Conservation (phyloP, 2,113 vertebrate species). For the Thryonomys swinderianus region DNA sequence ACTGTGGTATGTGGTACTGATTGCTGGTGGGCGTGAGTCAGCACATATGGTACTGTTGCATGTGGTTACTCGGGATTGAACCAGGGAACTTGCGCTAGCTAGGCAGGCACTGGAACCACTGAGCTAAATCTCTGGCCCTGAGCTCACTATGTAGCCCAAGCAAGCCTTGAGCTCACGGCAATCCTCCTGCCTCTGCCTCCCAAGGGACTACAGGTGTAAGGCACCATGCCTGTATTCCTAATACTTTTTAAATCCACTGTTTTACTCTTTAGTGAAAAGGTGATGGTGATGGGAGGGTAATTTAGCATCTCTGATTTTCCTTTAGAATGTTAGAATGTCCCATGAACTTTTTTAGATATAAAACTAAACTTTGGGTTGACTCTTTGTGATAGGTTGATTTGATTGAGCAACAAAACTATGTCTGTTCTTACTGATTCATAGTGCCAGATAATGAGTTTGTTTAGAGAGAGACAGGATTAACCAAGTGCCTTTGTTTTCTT, state of each 20-base stretch:
- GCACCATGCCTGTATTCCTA: too few species aligned
- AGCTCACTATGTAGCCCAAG: too few species aligned
- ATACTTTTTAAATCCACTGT: neutral
- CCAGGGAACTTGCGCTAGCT: too few species aligned
- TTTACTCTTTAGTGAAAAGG: neutral
- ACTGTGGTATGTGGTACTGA: too few species aligned
- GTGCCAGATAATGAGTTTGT: neutral
- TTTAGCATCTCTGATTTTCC: neutral
- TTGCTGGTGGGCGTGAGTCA: too few species aligned
- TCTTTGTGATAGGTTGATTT: neutral
- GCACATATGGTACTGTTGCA: too few species aligned
- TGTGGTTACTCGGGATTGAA: too few species aligned
- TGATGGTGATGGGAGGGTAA: neutral
- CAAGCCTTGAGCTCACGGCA: too few species aligned
- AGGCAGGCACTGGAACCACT: too few species aligned
- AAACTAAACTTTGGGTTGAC: neutral
- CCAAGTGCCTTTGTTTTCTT: neutral
- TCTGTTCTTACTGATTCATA: neutral
- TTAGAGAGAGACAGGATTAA: neutral
- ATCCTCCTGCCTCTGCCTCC: too few species aligned
- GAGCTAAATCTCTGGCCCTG: too few species aligned
- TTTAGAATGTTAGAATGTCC: neutral
- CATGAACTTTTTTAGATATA: neutral
- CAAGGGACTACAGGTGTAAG: too few species aligned
- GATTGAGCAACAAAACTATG: neutral